These are phyloP conservation scores for Lapara coniferarum DNA, from an alignment of 2,888 invertebrate species.

Conservation along the genomic window DNA sequence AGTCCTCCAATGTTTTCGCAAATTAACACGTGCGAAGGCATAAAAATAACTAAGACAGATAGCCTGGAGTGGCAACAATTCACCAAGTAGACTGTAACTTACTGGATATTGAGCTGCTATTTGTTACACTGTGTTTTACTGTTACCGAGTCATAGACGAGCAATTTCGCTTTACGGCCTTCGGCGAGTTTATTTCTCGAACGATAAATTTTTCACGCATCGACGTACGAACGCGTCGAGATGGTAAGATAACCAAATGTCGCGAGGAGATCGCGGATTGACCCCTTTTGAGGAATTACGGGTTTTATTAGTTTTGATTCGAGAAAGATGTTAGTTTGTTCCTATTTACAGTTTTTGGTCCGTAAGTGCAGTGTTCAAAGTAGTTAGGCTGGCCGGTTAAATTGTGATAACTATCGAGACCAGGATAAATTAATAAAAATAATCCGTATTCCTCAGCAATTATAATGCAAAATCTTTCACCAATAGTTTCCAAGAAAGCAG, in stretches of 20 bases:
- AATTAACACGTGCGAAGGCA: background rate
- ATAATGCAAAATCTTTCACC: background rate
- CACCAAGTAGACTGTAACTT: slow-evolving; percentile 9
- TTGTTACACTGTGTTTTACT: slow-evolving; percentile 24
- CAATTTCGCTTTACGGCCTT: slow-evolving; percentile 30
- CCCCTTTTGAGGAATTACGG: background rate
- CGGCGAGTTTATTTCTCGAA: slow-evolving; percentile 27
- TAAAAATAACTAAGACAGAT: slow-evolving; percentile 15
- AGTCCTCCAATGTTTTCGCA: background rate
- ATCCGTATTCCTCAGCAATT: too few species aligned
- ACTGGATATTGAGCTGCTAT: slow-evolving; percentile 23
- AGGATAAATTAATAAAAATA: background rate
- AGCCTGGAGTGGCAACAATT: background rate
- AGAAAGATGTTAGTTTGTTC: background rate
- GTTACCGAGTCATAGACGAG: slow-evolving; percentile 26
- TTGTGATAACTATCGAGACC: background rate
- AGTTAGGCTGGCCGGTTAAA: too few species aligned
- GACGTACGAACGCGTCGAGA: slow-evolving; percentile 19
- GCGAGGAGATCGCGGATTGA: background rate
- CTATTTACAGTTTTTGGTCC: too few species aligned
- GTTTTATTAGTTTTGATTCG: background rate
- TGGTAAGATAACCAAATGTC: slow-evolving; percentile 15
- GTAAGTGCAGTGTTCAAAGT: too few species aligned
- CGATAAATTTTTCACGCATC: slow-evolving; percentile 30
- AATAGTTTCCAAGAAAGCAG: background rate